Evolutionary conservation across 2,888 invertebrate species (phyloP).

Genomic region (Epirrhoe alternata): DNA sequence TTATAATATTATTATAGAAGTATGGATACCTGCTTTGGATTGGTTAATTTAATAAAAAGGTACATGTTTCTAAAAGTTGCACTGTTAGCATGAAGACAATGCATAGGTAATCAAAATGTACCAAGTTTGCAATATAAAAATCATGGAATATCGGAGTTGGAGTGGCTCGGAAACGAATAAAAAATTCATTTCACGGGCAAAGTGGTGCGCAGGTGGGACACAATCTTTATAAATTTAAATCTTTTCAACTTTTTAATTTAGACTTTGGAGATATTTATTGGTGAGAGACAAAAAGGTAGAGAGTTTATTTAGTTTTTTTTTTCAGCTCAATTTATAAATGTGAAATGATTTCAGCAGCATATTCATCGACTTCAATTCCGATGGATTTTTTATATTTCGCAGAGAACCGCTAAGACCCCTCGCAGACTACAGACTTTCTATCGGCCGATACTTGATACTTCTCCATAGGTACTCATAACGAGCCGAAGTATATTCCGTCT

Average conservation of each 20-base stretch:
- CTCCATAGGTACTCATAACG: too few relatives aligned
- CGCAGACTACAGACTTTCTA: too few relatives aligned
- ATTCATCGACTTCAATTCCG: not conserved
- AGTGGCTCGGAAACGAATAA: conserved; percentile 71
- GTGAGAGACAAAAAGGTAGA: conserved; percentile 8
- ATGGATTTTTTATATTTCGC: too few relatives aligned
- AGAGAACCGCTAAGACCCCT: too few relatives aligned
- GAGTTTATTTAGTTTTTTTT: not conserved
- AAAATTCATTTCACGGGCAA: conserved; percentile 73
- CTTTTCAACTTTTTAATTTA: conserved; percentile 30
- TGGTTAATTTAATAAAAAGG: not conserved
- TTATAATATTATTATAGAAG: too few relatives aligned
- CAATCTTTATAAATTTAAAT: conserved; percentile 28
- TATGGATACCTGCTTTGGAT: not conserved
- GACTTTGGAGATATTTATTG: conserved; percentile 24
- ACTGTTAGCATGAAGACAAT: conserved; percentile 61
- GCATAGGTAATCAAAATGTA: conserved; percentile 71
- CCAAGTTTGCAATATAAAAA: conserved; percentile 80
- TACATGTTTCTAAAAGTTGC: conserved; percentile 17
- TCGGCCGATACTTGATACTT: too few relatives aligned
- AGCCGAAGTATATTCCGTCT: too few relatives aligned
- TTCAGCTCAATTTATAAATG: not conserved
- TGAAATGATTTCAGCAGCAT: not conserved
- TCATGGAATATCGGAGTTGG: conserved; percentile 59
- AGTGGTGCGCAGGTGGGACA: conserved; percentile 67